Conservation (phyloP, 2,888 invertebrate genomes). For the Scaptomyza flava region DNA sequence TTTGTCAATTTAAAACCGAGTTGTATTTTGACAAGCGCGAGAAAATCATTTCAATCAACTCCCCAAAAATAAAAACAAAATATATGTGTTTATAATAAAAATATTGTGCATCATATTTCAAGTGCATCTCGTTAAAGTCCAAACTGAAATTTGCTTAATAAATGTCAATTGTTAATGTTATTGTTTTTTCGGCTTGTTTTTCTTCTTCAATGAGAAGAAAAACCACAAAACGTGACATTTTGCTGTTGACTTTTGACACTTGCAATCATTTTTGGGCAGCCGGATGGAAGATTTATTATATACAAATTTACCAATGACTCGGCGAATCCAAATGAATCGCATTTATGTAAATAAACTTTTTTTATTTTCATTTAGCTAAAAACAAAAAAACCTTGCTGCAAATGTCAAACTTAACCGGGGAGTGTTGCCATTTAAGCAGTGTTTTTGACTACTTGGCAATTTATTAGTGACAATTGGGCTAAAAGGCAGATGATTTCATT, state of each 20-base stretch:
- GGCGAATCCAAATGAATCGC: slow-evolving; percentile 36
- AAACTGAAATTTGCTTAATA: slow-evolving; percentile 56
- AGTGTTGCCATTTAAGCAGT: slow-evolving; percentile 62
- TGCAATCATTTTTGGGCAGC: slow-evolving; percentile 66
- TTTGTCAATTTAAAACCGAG: slow-evolving; percentile 65
- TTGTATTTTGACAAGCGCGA: slow-evolving; percentile 67
- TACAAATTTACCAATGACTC: slow-evolving; percentile 45
- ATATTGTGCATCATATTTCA: slow-evolving; percentile 45
- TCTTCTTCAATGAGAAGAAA: slow-evolving; percentile 44
- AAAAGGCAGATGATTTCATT: slow-evolving; percentile 37
- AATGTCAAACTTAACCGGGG: slow-evolving; percentile 62
- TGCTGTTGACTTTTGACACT: slow-evolving; percentile 77
- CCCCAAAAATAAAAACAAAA: slow-evolving; percentile 13
- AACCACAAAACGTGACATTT: slow-evolving; percentile 76
- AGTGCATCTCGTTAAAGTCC: slow-evolving; percentile 54
- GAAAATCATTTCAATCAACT: slow-evolving; percentile 68
- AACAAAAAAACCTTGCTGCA: slow-evolving; percentile 52
- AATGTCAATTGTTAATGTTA: slow-evolving; percentile 66
- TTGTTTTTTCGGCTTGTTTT: slow-evolving; percentile 7
- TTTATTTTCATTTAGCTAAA: slow-evolving; percentile 16
- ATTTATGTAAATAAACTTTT: slow-evolving; percentile 56
- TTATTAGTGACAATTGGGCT: slow-evolving; percentile 33
- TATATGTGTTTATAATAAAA: slow-evolving; percentile 1
- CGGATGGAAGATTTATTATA: slow-evolving; percentile 70
- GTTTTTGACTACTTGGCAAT: slow-evolving; percentile 33